Evolutionary conservation across 2,888 invertebrate species (phyloP).

Genomic region (Brassicogethes aeneus): DNA sequence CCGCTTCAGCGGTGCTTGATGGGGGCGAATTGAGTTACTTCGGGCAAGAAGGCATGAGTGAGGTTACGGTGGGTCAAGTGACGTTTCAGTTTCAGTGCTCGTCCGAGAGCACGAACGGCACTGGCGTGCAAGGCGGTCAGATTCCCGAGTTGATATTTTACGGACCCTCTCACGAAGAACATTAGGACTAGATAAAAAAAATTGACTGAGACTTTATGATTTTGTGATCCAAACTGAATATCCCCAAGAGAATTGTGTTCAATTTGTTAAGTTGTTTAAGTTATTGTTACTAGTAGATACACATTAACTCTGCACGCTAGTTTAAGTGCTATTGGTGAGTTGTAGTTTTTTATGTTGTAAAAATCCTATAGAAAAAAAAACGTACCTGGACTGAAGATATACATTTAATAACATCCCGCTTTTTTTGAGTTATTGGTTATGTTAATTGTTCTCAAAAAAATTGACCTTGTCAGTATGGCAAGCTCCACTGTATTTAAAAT

Average conservation of each 20-base stretch:
- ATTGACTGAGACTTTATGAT: no score
- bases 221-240: conserved; percentile 19
- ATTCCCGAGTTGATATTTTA: conserved; percentile 96
- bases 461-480: no score
- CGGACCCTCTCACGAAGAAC: conserved; percentile 59
- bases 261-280: no score
- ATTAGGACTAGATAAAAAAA: conserved; percentile 15
- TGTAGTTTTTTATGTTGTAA: no score
- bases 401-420: background rate
- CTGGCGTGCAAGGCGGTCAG: conserved; percentile 95
- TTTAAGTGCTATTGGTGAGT: no score
- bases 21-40: conserved; percentile 93
- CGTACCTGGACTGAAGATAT: background rate
- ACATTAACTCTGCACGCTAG: no score
- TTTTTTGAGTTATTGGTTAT: no score
- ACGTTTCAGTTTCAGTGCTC: conserved; percentile 97
- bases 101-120: conserved; percentile 94
- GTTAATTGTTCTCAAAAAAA: no score
- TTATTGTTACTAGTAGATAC: no score
- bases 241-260: conserved; percentile 25
- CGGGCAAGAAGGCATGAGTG: conserved; percentile 94
- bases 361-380: no score
- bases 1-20: conserved; percentile 90
- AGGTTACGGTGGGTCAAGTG: conserved; percentile 85
- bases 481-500: no score